These are phyloP conservation scores for Hypomecis atomaria DNA, from an alignment of 2,888 invertebrate species.

Conservation along the genomic window DNA sequence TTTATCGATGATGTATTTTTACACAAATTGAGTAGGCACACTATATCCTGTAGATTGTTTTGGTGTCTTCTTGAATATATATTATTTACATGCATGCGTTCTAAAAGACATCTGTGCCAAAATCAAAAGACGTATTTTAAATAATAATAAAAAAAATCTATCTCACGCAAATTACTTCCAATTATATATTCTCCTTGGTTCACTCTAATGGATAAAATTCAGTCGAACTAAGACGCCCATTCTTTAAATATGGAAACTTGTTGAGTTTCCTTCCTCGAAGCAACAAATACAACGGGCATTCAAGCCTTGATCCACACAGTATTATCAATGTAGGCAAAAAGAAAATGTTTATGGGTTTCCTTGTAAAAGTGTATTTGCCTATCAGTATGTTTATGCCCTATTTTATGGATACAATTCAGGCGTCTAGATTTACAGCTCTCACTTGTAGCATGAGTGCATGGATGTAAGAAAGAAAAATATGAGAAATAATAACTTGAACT, in stretches of 20 bases:
- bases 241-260: background rate
- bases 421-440: conserved; percentile 27
- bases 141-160: no score
- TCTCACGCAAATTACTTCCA: no score
- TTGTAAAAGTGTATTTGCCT: conserved; percentile 24
- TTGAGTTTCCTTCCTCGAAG: conserved; percentile 6
- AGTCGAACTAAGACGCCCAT: no score
- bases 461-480: background rate
- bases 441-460: conserved; percentile 15
- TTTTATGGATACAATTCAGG: conserved; percentile 28
- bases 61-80: no score
- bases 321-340: conserved; percentile 17
- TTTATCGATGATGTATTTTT: no score
- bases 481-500: background rate
- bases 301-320: conserved; percentile 4
- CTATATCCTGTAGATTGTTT: no score
- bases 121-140: no score
- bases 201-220: no score
- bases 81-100: no score
- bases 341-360: conserved; percentile 14
- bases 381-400: conserved; percentile 20
- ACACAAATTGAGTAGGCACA: no score
- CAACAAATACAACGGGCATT: conserved; percentile 2
- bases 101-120: no score
- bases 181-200: no score